phyloP scores from a whole-genome alignment of 2,797 vertebrate genomes.

The Lutjanus campechanus region DNA sequence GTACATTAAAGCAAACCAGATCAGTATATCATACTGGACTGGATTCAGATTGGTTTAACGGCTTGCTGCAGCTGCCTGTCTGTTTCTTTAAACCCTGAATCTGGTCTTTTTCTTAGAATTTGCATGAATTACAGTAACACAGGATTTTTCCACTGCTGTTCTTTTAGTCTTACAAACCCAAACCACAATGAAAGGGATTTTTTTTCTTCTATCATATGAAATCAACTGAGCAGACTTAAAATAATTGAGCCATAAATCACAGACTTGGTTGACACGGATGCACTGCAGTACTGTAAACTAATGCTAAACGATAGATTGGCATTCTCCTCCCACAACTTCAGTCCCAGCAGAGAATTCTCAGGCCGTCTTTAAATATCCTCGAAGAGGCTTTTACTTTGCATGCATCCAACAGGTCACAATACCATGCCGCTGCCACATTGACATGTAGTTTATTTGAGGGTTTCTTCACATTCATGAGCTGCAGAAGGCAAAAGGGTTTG shows the following conservation, averaged over 20 bases:
- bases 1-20: conserved; percentile 36
- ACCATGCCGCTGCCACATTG: conserved; percentile 57
- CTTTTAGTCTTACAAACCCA: conserved; percentile 26
- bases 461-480: conserved; percentile 60
- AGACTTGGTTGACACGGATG: conserved; percentile 41
- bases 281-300: conserved; percentile 27
- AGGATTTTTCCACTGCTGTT: conserved; percentile 39
- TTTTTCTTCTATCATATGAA: conserved; percentile 33
- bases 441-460: conserved; percentile 73
- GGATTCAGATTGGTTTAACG: conserved; percentile 6
- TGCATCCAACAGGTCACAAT: conserved; percentile 57
- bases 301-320: conserved; percentile 41
- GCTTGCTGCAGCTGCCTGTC: neutral
- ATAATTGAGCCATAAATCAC: conserved; percentile 64
- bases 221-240: conserved; percentile 50
- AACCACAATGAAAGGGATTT: conserved; percentile 41
- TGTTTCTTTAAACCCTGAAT: conserved; percentile 7
- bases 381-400: conserved; percentile 58
- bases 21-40: conserved; percentile 7
- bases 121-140: conserved; percentile 18
- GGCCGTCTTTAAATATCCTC: conserved; percentile 81
- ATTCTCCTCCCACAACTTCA: conserved; percentile 40
- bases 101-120: conserved; percentile 39
- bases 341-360: conserved; percentile 76
- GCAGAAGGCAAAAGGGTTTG: conserved; percentile 51